phyloP scores from a whole-genome alignment of 2,888 invertebrate genomes.

The Pemphredon lugubris region DNA sequence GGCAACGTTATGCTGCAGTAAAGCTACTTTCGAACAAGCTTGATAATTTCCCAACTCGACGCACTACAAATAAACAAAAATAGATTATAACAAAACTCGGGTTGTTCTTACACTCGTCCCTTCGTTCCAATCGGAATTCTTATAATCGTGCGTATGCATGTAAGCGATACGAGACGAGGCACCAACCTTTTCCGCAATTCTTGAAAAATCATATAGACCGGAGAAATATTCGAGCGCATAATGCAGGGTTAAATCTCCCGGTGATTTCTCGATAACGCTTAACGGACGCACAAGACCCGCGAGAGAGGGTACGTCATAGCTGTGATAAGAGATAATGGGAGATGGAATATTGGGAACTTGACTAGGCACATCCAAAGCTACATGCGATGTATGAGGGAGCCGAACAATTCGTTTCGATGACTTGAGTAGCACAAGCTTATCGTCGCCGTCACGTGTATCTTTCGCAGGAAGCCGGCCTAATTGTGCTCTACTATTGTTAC shows the following conservation, averaged over 20 bases:
- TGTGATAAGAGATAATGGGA: constrained; percentile 79
- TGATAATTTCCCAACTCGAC: constrained; percentile 80
- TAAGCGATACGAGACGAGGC: neutral
- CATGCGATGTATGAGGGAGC: constrained; percentile 82
- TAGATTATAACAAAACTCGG: neutral
- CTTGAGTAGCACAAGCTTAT: constrained; percentile 85
- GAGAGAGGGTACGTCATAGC: constrained; percentile 74
- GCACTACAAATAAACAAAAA: constrained; percentile 71
- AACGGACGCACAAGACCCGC: constrained; percentile 74
- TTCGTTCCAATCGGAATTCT: too few relatives aligned
- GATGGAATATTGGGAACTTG: constrained; percentile 80
- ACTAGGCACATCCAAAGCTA: constrained; percentile 78
- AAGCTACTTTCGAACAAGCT: constrained; percentile 81
- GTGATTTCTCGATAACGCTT: constrained; percentile 74
- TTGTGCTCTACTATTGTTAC: constrained; percentile 87
- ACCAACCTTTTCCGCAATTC: constrained; percentile 78
- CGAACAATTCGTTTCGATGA: constrained; percentile 88
- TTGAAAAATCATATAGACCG: constrained; percentile 77
- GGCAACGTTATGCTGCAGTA: constrained; percentile 79
- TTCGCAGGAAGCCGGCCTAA: constrained; percentile 83
- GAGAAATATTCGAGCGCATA: constrained; percentile 80
- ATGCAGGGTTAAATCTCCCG: constrained; percentile 79
- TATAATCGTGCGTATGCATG: too few relatives aligned
- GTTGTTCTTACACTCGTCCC: too few relatives aligned
- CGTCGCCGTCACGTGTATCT: constrained; percentile 83